phyloP scores from a whole-genome alignment of 2,888 invertebrate species.

The Plemyria rubiginata region DNA sequence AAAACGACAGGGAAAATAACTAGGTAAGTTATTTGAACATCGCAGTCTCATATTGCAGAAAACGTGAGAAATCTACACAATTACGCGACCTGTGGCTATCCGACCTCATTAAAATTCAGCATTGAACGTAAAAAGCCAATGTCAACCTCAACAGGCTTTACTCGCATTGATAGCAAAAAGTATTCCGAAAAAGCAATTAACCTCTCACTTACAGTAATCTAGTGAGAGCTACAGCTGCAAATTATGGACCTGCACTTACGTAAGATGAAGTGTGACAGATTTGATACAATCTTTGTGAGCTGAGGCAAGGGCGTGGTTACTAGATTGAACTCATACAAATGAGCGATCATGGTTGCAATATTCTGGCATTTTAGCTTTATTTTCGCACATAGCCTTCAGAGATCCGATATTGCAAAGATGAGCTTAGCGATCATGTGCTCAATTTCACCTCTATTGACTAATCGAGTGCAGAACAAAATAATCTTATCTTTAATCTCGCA shows the following conservation, averaged over 20 bases:
- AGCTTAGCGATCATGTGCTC: constrained; percentile 8
- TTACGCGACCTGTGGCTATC: constrained; percentile 18
- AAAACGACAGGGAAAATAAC: not conserved
- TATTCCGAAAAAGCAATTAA: not conserved
- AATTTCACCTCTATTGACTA: constrained; percentile 21
- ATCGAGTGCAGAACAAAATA: constrained; percentile 14
- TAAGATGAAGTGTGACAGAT: constrained; percentile 1
- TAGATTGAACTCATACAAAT: not conserved
- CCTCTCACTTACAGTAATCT: not conserved
- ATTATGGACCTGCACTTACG: not conserved
- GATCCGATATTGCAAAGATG: not conserved
- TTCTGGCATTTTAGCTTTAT: not conserved
- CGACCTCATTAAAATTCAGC: constrained; percentile 39
- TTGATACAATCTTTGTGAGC: not conserved
- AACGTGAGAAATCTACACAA: constrained; percentile 22
- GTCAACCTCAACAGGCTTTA: constrained; percentile 27
- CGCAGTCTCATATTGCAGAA: constrained; percentile 11
- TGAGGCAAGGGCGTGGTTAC: not conserved
- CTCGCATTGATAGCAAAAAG: not conserved
- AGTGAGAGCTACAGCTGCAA: not conserved
- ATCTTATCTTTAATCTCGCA: constrained; percentile 16
- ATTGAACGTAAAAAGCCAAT: constrained; percentile 39
- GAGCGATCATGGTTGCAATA: not conserved
- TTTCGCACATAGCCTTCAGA: not conserved
- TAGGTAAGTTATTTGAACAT: not conserved